Evolutionary conservation across 2,113 vertebrate species (phyloP).

Genomic region (Spea bombifrons): DNA sequence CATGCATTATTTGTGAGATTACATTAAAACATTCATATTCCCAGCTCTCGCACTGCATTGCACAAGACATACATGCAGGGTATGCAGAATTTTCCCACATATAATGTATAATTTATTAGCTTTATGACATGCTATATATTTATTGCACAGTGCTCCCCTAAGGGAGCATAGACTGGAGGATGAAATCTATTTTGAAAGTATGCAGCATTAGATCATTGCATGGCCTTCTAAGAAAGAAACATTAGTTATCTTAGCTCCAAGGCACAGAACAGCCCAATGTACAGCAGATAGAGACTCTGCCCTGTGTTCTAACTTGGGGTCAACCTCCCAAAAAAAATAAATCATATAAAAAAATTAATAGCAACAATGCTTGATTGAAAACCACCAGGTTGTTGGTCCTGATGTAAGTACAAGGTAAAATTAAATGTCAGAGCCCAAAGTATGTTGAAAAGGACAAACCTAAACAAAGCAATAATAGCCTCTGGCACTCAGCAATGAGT

Average conservation of each 20-base stretch:
- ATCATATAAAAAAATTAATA: slow-evolving; percentile 9
- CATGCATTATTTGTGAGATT: too few species aligned
- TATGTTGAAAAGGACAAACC: too few species aligned
- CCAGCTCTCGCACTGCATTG: neutral
- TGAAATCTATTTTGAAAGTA: slow-evolving; percentile 41
- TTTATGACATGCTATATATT: slow-evolving; percentile 34
- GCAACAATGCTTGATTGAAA: neutral
- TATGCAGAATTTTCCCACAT: slow-evolving; percentile 20
- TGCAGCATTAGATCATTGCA: slow-evolving; percentile 40
- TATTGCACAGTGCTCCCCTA: slow-evolving; percentile 20
- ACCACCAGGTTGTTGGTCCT: too few species aligned
- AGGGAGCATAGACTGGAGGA: slow-evolving; percentile 13
- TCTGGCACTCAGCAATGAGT: too few species aligned
- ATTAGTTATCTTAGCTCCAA: slow-evolving; percentile 22
- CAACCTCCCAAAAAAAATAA: neutral
- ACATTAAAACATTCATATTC: too few species aligned
- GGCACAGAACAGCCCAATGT: slow-evolving; percentile 25
- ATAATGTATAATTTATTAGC: slow-evolving; percentile 23
- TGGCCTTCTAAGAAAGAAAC: slow-evolving; percentile 37
- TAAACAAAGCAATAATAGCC: too few species aligned
- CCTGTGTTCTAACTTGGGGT: neutral
- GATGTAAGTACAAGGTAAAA: too few species aligned
- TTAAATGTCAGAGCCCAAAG: too few species aligned
- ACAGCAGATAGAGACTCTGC: neutral
- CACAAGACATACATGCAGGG: neutral